Evolutionary conservation across 2,888 invertebrate species (phyloP).

Genomic region (Parnassius smintheus): DNA sequence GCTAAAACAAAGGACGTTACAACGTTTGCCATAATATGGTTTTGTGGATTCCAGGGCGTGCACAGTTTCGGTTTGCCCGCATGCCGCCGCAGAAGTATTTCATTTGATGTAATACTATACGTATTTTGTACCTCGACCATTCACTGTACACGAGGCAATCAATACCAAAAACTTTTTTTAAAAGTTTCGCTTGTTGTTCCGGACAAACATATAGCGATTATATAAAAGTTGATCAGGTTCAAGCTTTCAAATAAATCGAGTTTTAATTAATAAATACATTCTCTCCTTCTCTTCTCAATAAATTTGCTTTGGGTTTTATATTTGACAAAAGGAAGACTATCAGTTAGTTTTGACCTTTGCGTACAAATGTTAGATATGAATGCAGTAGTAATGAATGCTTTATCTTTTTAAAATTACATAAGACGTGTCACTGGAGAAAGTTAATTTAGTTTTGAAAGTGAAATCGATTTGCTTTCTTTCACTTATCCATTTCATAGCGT

Average conservation of each 20-base stretch:
- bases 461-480: slow-evolving; percentile 81
- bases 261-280: slow-evolving; percentile 21
- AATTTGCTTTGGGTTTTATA: slow-evolving; percentile 22
- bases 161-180: slow-evolving; percentile 44
- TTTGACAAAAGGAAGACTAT: slow-evolving; percentile 39
- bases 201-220: slow-evolving; percentile 18
- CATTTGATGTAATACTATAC: slow-evolving; percentile 41
- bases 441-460: slow-evolving; percentile 82
- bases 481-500: slow-evolving; percentile 74
- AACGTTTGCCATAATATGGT: slow-evolving; percentile 48
- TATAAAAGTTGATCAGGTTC: slow-evolving; percentile 23
- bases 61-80: slow-evolving; percentile 50
- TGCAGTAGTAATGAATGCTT: slow-evolving; percentile 70
- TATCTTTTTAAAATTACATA: slow-evolving; percentile 75
- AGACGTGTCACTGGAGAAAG: slow-evolving; percentile 80
- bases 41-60: slow-evolving; percentile 53
- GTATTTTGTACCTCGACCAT: slow-evolving; percentile 40
- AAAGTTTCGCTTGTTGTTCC: slow-evolving; percentile 17
- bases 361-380: slow-evolving; percentile 52
- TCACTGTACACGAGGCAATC: slow-evolving; percentile 46
- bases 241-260: slow-evolving; percentile 25
- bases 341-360: slow-evolving; percentile 57
- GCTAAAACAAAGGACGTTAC: slow-evolving; percentile 43
- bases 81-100: slow-evolving; percentile 56
- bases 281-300: slow-evolving; percentile 8